Evolutionary conservation across 2,113 vertebrate species (phyloP).

Genomic region (Pelmatolapia mariae): DNA sequence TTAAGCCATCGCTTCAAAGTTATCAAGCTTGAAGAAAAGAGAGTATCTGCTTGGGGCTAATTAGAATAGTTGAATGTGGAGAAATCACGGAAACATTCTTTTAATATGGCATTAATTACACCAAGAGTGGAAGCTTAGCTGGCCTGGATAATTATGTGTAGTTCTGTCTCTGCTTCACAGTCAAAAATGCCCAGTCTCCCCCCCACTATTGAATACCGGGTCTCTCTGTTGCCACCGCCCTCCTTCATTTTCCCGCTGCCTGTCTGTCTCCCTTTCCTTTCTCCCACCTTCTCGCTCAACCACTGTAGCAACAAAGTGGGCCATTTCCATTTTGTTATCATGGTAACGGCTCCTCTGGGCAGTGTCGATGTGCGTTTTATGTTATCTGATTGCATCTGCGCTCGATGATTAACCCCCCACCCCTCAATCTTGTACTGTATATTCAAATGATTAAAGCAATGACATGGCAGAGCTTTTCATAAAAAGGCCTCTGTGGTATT

Average conservation of each 20-base stretch:
- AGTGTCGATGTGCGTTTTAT: constrained; percentile 6
- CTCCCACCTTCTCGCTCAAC: not conserved
- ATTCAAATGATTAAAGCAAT: not conserved
- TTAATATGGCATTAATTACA: constrained; percentile 51
- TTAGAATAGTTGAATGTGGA: not conserved
- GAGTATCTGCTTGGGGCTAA: not conserved
- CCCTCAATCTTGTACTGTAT: not conserved
- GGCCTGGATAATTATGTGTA: constrained; percentile 53
- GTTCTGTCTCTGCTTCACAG: constrained; percentile 36
- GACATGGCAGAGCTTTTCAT: not conserved
- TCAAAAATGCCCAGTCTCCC: not conserved
- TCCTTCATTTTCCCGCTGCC: not conserved
- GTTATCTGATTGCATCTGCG: not conserved
- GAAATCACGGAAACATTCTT: constrained; percentile 4
- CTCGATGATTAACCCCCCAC: not conserved
- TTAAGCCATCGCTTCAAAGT: not conserved
- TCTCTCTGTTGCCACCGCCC: not conserved
- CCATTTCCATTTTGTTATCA: constrained; percentile 36
- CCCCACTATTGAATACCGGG: not conserved
- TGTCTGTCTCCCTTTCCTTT: not conserved
- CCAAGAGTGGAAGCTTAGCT: constrained; percentile 45
- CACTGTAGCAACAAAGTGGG: constrained; percentile 10
- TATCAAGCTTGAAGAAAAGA: not conserved
- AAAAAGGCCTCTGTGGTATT: not conserved
- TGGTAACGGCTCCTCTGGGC: constrained; percentile 21